Evolutionary conservation across 2,113 vertebrate species (phyloP).

Genomic region (Neofelis nebulosa): DNA sequence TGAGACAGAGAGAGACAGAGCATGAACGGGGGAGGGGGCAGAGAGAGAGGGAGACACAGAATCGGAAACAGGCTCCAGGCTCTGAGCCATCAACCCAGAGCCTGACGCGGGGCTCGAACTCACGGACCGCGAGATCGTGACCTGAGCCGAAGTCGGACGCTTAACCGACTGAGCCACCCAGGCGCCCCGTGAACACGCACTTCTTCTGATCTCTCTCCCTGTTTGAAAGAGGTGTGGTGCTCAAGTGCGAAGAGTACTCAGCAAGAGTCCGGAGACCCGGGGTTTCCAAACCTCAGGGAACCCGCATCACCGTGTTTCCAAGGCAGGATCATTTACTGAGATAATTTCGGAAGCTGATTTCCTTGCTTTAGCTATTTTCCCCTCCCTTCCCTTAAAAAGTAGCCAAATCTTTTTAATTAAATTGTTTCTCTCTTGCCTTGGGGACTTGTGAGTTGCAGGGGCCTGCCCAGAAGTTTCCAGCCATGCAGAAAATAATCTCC

Average conservation of each 20-base stretch:
- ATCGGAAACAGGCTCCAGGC: no score
- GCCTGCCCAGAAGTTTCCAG: neutral
- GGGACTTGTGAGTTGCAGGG: neutral
- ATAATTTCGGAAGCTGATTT: neutral
- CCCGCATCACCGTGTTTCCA: neutral
- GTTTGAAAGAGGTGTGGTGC: fast-evolving
- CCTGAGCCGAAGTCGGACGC: no score
- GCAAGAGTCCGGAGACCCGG: fast-evolving
- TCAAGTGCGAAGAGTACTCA: no score
- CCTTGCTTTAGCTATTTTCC: neutral
- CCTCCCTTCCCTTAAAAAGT: neutral
- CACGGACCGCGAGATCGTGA: no score
- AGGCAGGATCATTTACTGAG: neutral
- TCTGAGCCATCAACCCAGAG: no score
- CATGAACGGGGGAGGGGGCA: no score
- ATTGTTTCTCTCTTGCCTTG: neutral
- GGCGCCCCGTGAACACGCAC: neutral
- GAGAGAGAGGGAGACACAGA: no score
- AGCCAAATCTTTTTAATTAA: neutral
- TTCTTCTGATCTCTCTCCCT: neutral
- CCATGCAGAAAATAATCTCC: neutral
- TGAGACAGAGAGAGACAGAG: no score
- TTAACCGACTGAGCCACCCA: no score
- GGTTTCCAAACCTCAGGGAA: neutral
- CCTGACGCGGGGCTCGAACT: no score